Evolutionary conservation across 1,140 invertebrate genomes (phyloP).

Genomic region (Hyles vespertilio): DNA sequence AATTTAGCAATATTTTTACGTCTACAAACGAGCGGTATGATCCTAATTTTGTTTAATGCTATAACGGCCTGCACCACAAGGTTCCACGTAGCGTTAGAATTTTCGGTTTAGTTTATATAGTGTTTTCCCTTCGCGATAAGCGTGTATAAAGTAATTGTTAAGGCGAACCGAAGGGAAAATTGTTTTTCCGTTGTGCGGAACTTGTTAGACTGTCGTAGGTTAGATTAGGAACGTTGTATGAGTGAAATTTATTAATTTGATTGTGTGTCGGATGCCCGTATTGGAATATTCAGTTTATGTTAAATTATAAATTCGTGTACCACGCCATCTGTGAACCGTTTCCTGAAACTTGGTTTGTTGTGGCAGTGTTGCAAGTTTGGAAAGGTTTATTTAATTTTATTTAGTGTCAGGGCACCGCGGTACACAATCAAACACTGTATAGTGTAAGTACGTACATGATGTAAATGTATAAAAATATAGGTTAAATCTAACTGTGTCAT

Average conservation of each 20-base stretch:
- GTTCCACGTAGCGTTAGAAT: constrained; percentile 60
- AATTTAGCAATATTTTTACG: no score
- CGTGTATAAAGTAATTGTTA: constrained; percentile 58
- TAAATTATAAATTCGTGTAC: constrained; percentile 1
- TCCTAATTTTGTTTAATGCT: not conserved
- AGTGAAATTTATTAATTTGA: constrained; percentile 36
- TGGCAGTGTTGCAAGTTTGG: no score
- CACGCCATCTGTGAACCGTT: constrained; percentile 4
- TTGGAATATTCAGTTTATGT: not conserved
- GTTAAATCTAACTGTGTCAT: constrained; percentile 71
- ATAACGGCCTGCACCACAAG: constrained; percentile 55
- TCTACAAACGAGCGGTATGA: no score
- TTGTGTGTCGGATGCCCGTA: constrained; percentile 33
- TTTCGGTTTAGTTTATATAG: constrained; percentile 49
- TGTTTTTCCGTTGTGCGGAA: constrained; percentile 74
- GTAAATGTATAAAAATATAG: constrained; percentile 68
- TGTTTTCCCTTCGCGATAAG: constrained; percentile 49
- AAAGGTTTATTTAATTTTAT: no score
- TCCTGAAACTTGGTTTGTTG: not conserved
- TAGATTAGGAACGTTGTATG: constrained; percentile 63
- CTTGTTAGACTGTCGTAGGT: constrained; percentile 70
- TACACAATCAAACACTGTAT: constrained; percentile 49
- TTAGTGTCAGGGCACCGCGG: constrained; percentile 28
- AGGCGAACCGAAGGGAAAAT: constrained; percentile 51
- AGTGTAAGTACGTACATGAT: constrained; percentile 63